A percentile compares a stretch with the other conserved stretches of the same genome.
Evolutionary conservation across 2,888 invertebrate species (phyloP).

Genomic region (Drosophila melanosoma): DNA sequence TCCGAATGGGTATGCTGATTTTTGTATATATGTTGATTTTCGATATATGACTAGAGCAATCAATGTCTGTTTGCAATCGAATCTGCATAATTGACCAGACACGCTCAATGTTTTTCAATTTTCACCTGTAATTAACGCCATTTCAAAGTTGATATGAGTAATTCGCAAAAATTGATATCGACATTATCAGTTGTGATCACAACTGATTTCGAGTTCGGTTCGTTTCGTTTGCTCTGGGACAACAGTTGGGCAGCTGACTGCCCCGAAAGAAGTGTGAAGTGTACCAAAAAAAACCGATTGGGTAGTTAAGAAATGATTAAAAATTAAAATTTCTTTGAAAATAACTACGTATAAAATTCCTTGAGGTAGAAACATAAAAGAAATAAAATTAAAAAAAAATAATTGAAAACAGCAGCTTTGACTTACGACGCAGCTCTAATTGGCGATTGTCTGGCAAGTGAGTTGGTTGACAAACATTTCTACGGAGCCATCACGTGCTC

Average conservation of each 20-base stretch:
- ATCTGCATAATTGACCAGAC: slow-evolving; percentile 71
- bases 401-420: background rate
- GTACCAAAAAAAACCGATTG: background rate
- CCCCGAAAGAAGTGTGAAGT: slow-evolving; percentile 7
- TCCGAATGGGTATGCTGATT: background rate
- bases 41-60: slow-evolving; percentile 17
- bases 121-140: slow-evolving; percentile 76
- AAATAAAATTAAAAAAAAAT: background rate
- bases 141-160: slow-evolving; percentile 53
- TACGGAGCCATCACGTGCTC: slow-evolving; percentile 66
- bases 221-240: slow-evolving; percentile 37
- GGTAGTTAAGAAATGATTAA: background rate
- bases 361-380: background rate
- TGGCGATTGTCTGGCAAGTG: slow-evolving; percentile 73
- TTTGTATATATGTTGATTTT: slow-evolving; percentile 4
- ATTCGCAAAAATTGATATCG: slow-evolving; percentile 61
- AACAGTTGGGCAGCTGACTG: slow-evolving; percentile 30
- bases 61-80: slow-evolving; percentile 59
- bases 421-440: slow-evolving; percentile 51
- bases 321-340: background rate
- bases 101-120: slow-evolving; percentile 76
- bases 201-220: slow-evolving; percentile 31
- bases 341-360: background rate
- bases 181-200: slow-evolving; percentile 62
- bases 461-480: slow-evolving; percentile 72